These are phyloP conservation scores for Lepidotrigona ventralis DNA, from an alignment of 1,140 invertebrate species.

Conservation along the genomic window DNA sequence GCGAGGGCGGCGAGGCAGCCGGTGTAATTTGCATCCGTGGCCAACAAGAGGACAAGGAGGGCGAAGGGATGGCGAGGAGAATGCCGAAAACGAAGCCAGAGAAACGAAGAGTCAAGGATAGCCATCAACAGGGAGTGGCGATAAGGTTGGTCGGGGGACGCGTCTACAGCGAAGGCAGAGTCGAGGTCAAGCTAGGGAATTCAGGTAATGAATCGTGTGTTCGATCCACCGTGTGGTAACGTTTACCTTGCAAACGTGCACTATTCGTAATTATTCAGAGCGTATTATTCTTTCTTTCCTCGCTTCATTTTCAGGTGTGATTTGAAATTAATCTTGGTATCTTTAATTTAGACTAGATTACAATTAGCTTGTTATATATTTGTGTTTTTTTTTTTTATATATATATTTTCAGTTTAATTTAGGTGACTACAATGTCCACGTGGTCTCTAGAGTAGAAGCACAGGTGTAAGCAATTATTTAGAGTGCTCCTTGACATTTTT, in stretches of 20 bases:
- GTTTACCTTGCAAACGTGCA: not conserved
- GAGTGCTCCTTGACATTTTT: too few relatives aligned
- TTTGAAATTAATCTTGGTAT: too few relatives aligned
- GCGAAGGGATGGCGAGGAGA: not conserved
- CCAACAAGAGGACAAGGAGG: constrained; percentile 62
- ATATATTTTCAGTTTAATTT: too few relatives aligned
- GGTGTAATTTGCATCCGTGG: constrained; percentile 86
- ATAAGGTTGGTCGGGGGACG: constrained; percentile 84
- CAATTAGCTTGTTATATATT: too few relatives aligned
- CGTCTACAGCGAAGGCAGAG: constrained; percentile 85
- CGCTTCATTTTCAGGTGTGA: too few relatives aligned
- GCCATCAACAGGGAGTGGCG: constrained; percentile 70
- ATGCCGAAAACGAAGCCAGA: constrained; percentile 57
- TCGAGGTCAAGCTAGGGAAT: constrained; percentile 84
- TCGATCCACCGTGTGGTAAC: not conserved
- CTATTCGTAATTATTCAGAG: too few relatives aligned
- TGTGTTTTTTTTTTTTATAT: too few relatives aligned
- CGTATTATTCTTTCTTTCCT: too few relatives aligned
- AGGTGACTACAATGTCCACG: too few relatives aligned
- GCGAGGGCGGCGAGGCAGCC: constrained; percentile 87
- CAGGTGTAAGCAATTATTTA: too few relatives aligned
- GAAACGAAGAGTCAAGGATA: constrained; percentile 76
- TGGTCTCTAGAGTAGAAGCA: too few relatives aligned
- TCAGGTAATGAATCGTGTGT: constrained; percentile 60
- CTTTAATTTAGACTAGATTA: too few relatives aligned